Evolutionary conservation across 2,113 vertebrate species (phyloP), one percentile per base, ranked within the genome.

Genomic region (Pandion haliaetus): DNA sequence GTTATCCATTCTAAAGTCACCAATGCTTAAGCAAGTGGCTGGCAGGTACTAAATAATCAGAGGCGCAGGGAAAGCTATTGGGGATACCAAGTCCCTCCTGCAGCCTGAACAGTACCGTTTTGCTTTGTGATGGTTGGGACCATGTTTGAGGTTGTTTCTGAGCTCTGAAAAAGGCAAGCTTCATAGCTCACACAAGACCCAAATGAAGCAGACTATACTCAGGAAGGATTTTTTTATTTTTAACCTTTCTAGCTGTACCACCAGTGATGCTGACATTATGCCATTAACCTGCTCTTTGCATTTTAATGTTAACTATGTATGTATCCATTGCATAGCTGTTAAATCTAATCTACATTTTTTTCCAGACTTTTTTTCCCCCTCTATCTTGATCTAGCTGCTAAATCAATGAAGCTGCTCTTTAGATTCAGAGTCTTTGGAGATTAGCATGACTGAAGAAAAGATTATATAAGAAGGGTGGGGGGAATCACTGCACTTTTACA

Each of bases 391-490:
- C 50, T 88, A 88, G 17, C 49, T 80, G 49, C 40, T 49, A 95
- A 93, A 95, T 95, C 88, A 90, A 45, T 66, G 71, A 83, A 25
- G 21, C 52, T 83, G 44, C 34, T 93, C 55, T 90, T 96, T 86
- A 90, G 62, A 88, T 80, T 80, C 58, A 70, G 44, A 82, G 26
- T 19, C 70, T 93, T 93, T 88, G 58, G 90, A 93, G 74, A 88
- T 77, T 83, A 83, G 7, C 3, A 50, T 0, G 3, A 62, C 71
- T 57, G 87, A 79, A 95, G 58, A 87, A 82, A 91, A 77, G 12
- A 76, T 93, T 72, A 14, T 58, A 71, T 59, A 69, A 50, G 65
- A 93, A 76, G 18, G 31, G 32, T 80, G 12, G 11, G 38, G 12
- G 9, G 7, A 69, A 70, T 74, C 34, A 20, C 71, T 67, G 44